A percentile compares a stretch with the other conserved stretches of the same genome.
Conservation (phyloP, 2,888 invertebrate species). For the Glaucopsyche alexis region DNA sequence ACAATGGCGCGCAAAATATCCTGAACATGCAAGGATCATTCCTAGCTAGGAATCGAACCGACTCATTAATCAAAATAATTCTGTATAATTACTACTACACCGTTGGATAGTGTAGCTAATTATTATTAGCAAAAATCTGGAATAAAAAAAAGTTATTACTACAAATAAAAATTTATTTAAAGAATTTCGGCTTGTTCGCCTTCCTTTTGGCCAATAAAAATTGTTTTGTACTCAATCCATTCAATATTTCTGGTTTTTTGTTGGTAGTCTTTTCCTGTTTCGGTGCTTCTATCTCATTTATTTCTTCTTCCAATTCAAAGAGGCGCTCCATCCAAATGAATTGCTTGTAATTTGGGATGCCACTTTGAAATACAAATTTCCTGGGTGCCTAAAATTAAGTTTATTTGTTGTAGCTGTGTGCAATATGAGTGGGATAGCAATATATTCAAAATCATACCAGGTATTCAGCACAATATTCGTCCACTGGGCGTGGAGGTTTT, state of each 20-base stretch:
- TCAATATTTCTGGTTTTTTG: conserved; percentile 38
- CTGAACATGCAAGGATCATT: no score
- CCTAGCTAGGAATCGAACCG: no score
- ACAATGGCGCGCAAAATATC: no score
- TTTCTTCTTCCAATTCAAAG: not conserved
- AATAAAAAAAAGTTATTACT: no score
- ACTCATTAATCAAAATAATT: no score
- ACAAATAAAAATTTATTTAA: conserved; percentile 37
- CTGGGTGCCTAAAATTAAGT: conserved; percentile 49
- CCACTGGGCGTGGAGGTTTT: conserved; percentile 34
- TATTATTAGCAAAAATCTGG: no score
- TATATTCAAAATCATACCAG: conserved; percentile 43
- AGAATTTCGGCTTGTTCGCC: conserved; percentile 55
- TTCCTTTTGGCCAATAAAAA: conserved; percentile 55
- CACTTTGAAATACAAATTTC: conserved; percentile 50
- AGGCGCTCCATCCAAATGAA: conserved; percentile 58
- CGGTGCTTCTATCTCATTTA: conserved; percentile 34
- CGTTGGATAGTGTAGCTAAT: no score
- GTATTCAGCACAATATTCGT: conserved; percentile 45
- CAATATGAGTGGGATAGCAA: no score
- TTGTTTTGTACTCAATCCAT: conserved; percentile 49
- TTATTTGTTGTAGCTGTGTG: not conserved
- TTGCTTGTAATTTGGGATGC: conserved; percentile 48
- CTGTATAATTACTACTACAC: no score
- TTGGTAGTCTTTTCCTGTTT: conserved; percentile 36